Evolutionary conservation across 2,888 invertebrate species (phyloP).

Genomic region (Eulithis prunata): DNA sequence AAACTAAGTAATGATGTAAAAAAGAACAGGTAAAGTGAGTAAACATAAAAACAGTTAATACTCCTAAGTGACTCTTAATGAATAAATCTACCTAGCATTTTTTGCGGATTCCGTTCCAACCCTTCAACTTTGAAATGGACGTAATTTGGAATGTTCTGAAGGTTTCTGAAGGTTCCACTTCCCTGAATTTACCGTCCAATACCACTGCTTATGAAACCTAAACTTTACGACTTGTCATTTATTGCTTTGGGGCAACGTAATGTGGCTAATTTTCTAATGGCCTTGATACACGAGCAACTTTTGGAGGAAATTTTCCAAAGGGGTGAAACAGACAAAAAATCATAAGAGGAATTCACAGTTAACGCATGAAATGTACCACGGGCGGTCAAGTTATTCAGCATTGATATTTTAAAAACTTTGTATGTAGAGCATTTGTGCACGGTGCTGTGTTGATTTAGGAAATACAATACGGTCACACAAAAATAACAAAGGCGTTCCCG

Average conservation of each 20-base stretch:
- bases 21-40: neutral
- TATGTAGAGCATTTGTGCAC: too few species aligned
- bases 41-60: conserved; percentile 18
- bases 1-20: neutral
- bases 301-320: neutral
- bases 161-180: conserved; percentile 16
- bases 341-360: too few species aligned
- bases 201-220: conserved; percentile 29
- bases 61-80: conserved; percentile 23
- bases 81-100: conserved; percentile 26
- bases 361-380: neutral
- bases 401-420: too few species aligned
- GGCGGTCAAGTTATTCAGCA: too few species aligned
- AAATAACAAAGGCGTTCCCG: too few species aligned
- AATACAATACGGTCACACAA: too few species aligned
- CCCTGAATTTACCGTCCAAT: conserved; percentile 26
- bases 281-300: conserved; percentile 2
- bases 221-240: conserved; percentile 33
- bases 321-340: too few species aligned
- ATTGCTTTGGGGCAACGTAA: conserved; percentile 26
- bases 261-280: conserved; percentile 19
- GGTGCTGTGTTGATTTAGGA: too few species aligned
- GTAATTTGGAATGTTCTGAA: conserved; percentile 24
- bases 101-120: conserved; percentile 29
- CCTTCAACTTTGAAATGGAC: conserved; percentile 25